Conservation (phyloP, 2,113 vertebrate genomes). For the Alexandromys fortis region DNA sequence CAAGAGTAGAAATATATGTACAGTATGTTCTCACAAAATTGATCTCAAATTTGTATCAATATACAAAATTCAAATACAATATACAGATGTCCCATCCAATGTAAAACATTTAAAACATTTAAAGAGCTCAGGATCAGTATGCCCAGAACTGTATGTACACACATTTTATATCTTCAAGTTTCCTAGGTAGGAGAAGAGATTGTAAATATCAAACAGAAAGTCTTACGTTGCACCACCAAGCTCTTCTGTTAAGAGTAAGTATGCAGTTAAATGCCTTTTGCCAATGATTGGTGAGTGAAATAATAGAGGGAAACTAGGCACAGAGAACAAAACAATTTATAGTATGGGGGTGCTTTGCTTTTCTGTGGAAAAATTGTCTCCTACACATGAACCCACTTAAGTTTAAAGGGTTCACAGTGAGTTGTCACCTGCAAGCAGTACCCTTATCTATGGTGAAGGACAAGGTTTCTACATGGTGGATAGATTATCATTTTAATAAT, state of each 20-base stretch:
- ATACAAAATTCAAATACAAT: no score
- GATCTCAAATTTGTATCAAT: no score
- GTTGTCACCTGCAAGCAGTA: background rate
- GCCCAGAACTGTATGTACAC: accelerated
- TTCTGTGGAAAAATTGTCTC: background rate
- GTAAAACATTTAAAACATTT: no score
- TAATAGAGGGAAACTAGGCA: background rate
- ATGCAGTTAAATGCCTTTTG: no score
- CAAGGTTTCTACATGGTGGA: background rate
- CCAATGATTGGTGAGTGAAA: background rate
- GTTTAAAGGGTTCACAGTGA: background rate
- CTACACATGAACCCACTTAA: background rate
- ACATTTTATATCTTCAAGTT: background rate
- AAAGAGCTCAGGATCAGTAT: background rate
- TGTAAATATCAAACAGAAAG: background rate
- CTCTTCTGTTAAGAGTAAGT: background rate
- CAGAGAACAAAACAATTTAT: background rate
- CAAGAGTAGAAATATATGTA: no score
- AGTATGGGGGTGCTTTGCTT: background rate
- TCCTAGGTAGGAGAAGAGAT: background rate
- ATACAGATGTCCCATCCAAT: no score
- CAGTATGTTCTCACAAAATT: no score
- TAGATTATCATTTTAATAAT: no score
- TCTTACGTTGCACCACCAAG: background rate
- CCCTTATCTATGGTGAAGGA: background rate